Base-by-base conservation (phyloP, 2,888 invertebrate species). In the Drosophila demipolita region DNA sequence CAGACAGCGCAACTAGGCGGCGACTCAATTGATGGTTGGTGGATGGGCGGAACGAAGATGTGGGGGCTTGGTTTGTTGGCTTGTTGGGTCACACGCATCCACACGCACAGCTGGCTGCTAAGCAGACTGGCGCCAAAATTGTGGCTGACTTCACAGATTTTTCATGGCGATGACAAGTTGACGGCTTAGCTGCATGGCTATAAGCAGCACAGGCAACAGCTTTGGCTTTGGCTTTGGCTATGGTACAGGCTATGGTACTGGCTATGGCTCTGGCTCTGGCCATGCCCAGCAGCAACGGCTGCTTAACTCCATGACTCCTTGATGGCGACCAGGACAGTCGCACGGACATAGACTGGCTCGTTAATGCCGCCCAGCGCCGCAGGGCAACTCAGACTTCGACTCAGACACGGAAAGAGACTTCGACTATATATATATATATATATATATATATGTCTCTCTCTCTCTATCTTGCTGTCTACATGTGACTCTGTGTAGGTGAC, bases 111-210 rank as follows among this genome's bases (percentile, higher is more conserved):
- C 90, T 91, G 91, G 91, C 80, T 81, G 79, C 74, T 75, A 87
- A 89, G 88, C 84, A 84, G 91, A 90, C 90, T 91, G 91, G 91
- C 91, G 91, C 91, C 91, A 91, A 90, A 91, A 90, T 82, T 86
- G 90, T 83, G 90, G 89, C 90, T 90, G 91, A 89, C 91, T 91
- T 84, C 88, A 91, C 90, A 87, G 87, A 91, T 91, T 91, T 91
- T 78, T 80, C 79, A 83, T 86, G 83, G 80, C 81, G 83, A 79
- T 83, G 82, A 84, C 78, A 83, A 80, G 83, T 85, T 82, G 82
- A 88, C 81, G 82, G 86, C 73, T 85, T 76, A 84, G 84, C 73
- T 69, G 52, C 52, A 66, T 53, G 63, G 73, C 71, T 58, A 75
- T 75, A 71, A 66, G 66, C 72, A 73, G 48, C 49, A 48, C 35